Evolutionary conservation across 1,140 invertebrate species (phyloP), one percentile per base, ranked within the genome.

Genomic region (Ips nitidus): DNA sequence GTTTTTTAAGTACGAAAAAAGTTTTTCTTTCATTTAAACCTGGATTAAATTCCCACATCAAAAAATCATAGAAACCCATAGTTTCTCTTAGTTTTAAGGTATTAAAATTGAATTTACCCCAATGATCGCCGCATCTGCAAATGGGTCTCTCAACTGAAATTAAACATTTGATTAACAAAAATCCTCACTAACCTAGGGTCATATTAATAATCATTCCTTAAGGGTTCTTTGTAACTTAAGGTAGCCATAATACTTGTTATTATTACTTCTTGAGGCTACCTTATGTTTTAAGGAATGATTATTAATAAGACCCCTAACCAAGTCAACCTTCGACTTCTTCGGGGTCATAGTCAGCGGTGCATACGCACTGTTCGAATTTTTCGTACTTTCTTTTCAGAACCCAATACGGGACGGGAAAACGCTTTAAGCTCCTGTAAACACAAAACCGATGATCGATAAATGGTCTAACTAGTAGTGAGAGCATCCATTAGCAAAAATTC

Each of bases 111-210:
- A 22, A 22, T 22, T 22, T 22, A 22, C 22, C 68, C 62, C 68
- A 64, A n/a, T 56, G 52, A 8, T 70, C 55, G 37, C 68, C 68
- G 40, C 68, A 70, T 55, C 60, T 22, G 38, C 68, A 70, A 43
- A 65, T 39, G 6, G 68, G 68, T 37, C 68, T 22, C 6, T 64
- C 53, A 59, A 64, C 68, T 70, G 36, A 40, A 70, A 69, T 53
- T 42, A 22, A 22, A 22, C 22, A 22, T 22, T 22, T 22, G 22
- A 22, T 22, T 22, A 22, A 22, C 22, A 22, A 22, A 22, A 22
- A 22, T 22, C 22, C 22, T 22, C 22, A 22, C 22, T 22, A 22
- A 22, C 22, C 22, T 22, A 22, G 22, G 22, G 22, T 22, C 22
- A 22, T 22, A 22, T 22, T 22, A 22, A 22, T 22, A 22, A 22